Evolutionary conservation across 2,797 vertebrate genomes (phyloP).

Genomic region (Fringilla coelebs): DNA sequence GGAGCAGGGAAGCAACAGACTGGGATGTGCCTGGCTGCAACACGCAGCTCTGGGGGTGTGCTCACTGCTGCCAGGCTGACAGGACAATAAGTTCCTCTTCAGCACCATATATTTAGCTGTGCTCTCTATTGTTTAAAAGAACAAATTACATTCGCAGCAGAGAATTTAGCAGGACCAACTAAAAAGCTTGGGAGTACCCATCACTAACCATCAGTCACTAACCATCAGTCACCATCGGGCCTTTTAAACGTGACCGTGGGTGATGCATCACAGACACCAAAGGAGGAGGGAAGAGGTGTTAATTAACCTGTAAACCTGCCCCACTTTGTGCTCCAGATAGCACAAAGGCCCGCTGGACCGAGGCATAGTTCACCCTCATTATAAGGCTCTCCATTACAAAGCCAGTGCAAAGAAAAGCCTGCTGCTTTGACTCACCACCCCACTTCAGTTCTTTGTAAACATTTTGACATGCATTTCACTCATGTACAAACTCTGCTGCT

Average conservation of each 20-base stretch:
- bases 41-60: not conserved
- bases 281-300: slow-evolving; percentile 11
- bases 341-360: not conserved
- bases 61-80: not conserved
- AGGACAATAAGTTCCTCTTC: not conserved
- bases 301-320: slow-evolving; percentile 56
- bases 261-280: not conserved
- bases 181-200: not conserved
- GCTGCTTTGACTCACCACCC: not conserved
- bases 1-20: not conserved
- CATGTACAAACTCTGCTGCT: not conserved
- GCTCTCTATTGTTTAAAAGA: not conserved
- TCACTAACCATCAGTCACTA: not conserved
- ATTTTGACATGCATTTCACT: slow-evolving; percentile 55
- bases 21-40: not conserved
- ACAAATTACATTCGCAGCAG: not conserved
- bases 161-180: not conserved
- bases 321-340: not conserved
- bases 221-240: not conserved
- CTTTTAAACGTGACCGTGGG: not conserved
- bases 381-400: slow-evolving; percentile 46
- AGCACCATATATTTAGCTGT: not conserved
- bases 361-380: slow-evolving; percentile 45
- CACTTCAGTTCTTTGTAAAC: slow-evolving; percentile 48
- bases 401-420: slow-evolving; percentile 16